Evolutionary conservation across 2,113 vertebrate genomes (phyloP).

Genomic region (Chunga burmeisteri): DNA sequence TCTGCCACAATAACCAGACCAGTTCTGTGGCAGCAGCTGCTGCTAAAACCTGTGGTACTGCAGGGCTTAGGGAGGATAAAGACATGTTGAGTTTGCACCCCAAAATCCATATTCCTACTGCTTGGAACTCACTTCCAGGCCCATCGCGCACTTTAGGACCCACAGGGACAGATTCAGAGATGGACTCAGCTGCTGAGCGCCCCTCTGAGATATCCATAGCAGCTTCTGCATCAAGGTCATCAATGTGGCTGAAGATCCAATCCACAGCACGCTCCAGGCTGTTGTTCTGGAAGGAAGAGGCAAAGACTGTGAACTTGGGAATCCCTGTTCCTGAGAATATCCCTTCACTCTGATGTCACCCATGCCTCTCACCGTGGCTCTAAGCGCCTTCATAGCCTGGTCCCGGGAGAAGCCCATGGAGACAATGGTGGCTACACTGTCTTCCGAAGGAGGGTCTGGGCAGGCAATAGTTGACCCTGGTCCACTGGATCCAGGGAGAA

Average conservation of each 20-base stretch:
- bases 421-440: slow-evolving; percentile 93
- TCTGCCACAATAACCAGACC: neutral
- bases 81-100: neutral
- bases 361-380: slow-evolving; percentile 84
- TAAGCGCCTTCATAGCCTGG: slow-evolving; percentile 93
- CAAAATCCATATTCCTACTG: neutral
- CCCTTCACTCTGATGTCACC: neutral
- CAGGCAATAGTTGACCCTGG: slow-evolving; percentile 82
- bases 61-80: neutral
- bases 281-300: slow-evolving; percentile 82
- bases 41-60: neutral
- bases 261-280: slow-evolving; percentile 93
- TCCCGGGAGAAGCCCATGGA: slow-evolving; percentile 99
- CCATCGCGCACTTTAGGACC: slow-evolving; percentile 95
- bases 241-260: slow-evolving; percentile 98
- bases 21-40: neutral
- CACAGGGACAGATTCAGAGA: slow-evolving; percentile 87
- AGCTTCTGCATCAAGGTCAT: slow-evolving; percentile 91
- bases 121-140: slow-evolving; percentile 85
- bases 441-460: slow-evolving; percentile 87
- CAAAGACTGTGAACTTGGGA: neutral
- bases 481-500: slow-evolving; percentile 90
- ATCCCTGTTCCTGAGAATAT: neutral
- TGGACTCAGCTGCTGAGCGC: slow-evolving; percentile 91
- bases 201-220: slow-evolving; percentile 97